Evolutionary conservation across 2,113 vertebrate genomes (phyloP), one percentile per base, ranked within the genome.

Genomic region (Oceanodroma tethys): DNA sequence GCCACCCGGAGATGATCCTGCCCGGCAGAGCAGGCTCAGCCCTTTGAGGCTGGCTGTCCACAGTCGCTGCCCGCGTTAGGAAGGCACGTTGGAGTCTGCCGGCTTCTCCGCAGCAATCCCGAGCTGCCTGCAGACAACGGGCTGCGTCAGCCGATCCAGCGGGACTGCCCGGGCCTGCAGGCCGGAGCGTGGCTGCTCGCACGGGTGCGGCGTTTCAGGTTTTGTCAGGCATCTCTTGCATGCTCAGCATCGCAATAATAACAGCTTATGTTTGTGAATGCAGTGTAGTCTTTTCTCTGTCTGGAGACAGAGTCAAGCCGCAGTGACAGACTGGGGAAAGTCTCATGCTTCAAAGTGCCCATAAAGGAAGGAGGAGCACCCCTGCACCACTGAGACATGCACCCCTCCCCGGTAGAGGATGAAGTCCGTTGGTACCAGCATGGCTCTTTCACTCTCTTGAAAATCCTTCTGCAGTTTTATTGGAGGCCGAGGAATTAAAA

Each of bases 111-210:
- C 52, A 16, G 50, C 18, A 2, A 3, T 26, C 13, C 32, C 1
- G 17, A 18, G 59, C 72, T 15, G 66, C 67, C 84, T 5, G 36
- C 34, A 4, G 87, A 10, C 34, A 6, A 6, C 0, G 4, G 25
- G 38, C 50, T 30, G 59, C 1, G 5, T 5, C 50, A 18, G 26
- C 45, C 18, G 2, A 14, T 4, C 36, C 42, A 14, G 52, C 4
- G 1, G 48, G 21, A 26, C 56, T 25, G 68, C 55, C 67, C 2
- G 0, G 50, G 50, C 50, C 56, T 38, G 43, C 45, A 5, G 50
- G 13, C 29, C 0, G 0, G 12, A 81, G 67, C 2, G 1, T 5
- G 67, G 43, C 26, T 0, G 5, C 13, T 56, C 2, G 0, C 1
- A 0, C 3, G 4, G 34, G 10, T 36, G 48, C 4, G 0, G 3